A percentile compares a stretch with the other conserved stretches of the same genome.
Conservation (phyloP, 2,797 vertebrate genomes). For the Eulemur albifrons region DNA sequence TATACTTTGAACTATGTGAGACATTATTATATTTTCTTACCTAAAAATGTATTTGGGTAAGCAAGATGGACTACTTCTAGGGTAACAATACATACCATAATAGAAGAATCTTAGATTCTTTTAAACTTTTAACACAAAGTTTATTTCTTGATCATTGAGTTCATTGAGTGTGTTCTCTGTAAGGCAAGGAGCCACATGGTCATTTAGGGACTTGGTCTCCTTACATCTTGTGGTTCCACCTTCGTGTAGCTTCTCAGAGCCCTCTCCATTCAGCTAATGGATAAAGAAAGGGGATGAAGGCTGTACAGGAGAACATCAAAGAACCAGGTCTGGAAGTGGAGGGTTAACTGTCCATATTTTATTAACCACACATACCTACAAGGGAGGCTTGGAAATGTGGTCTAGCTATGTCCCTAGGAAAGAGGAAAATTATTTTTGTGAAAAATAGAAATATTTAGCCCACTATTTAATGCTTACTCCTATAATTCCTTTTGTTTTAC, state of each 20-base stretch:
- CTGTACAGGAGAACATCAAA: not conserved
- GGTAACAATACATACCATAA: not conserved
- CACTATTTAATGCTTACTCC: not conserved
- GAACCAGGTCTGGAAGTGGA: not conserved
- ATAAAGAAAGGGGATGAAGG: not conserved
- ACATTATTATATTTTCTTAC: not conserved
- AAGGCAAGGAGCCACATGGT: not conserved
- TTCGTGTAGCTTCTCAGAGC: not conserved
- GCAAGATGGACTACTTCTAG: not conserved
- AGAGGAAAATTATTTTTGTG: not conserved
- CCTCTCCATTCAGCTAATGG: not conserved
- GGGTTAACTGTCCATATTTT: not conserved
- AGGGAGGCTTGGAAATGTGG: not conserved
- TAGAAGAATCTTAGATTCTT: not conserved
- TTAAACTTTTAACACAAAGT: not conserved
- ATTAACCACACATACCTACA: not conserved
- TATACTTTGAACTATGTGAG: not conserved
- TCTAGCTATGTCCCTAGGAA: not conserved
- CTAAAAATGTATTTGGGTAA: not conserved
- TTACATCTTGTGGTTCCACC: not conserved
- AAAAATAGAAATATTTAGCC: conserved; percentile 9
- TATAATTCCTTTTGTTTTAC: not conserved
- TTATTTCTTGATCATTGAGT: not conserved
- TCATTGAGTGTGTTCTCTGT: not conserved
- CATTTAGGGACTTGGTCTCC: not conserved